phyloP scores from a whole-genome alignment of 2,888 invertebrate genomes.

The Eurytoma adleriae region DNA sequence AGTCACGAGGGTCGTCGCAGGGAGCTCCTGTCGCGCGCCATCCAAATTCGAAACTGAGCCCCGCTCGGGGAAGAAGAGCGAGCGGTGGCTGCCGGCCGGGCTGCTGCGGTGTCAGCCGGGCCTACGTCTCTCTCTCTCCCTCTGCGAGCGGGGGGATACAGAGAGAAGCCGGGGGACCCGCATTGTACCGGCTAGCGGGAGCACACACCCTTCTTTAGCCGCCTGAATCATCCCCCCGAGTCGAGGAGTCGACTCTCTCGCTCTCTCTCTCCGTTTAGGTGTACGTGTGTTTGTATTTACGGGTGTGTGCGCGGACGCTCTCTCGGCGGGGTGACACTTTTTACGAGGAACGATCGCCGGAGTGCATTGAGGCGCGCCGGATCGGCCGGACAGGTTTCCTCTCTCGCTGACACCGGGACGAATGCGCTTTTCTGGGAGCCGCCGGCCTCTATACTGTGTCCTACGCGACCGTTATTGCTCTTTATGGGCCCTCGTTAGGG shows the following conservation, averaged over 20 bases:
- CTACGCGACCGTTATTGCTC: too few relatives aligned
- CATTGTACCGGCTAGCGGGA: not conserved
- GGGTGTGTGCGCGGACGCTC: not conserved
- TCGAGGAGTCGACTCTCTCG: not conserved
- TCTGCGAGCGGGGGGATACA: conserved; percentile 29
- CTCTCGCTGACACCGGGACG: not conserved
- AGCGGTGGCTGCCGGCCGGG: not conserved
- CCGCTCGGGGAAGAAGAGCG: not conserved
- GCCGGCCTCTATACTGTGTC: too few relatives aligned
- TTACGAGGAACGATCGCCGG: too few relatives aligned
- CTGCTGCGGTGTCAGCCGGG: conserved; percentile 1
- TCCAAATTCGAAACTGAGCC: conserved; percentile 54
- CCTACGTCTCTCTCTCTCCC: conserved; percentile 4
- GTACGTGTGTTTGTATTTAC: not conserved
- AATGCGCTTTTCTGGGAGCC: not conserved
- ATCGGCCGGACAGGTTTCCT: not conserved
- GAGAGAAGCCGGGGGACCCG: conserved; percentile 20
- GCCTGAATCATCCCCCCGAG: conserved; percentile 46
- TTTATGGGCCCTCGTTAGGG: too few relatives aligned
- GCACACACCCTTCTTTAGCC: conserved; percentile 49
- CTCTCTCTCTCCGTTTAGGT: not conserved
- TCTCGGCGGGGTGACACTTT: not conserved
- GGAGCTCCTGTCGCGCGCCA: conserved; percentile 50
- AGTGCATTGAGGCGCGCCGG: too few relatives aligned
- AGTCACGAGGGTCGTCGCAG: not conserved